Evolutionary conservation across 1,140 invertebrate genomes (phyloP).

Genomic region (Saccostrea echinata): DNA sequence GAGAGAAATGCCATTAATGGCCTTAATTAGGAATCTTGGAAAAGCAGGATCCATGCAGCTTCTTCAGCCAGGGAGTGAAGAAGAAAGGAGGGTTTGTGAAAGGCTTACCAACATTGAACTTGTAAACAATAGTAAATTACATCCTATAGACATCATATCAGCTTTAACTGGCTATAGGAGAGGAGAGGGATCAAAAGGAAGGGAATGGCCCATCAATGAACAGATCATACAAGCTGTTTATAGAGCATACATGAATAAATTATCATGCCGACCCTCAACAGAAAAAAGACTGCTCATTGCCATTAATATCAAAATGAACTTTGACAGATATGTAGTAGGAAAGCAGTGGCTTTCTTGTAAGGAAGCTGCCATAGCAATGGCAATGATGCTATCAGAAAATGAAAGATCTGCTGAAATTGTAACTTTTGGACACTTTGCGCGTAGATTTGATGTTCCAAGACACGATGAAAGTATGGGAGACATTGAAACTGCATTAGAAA

Average conservation of each 20-base stretch:
- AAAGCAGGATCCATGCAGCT: background rate
- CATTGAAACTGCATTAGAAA: background rate
- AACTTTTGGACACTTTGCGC: background rate
- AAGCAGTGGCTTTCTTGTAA: background rate
- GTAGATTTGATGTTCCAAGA: background rate
- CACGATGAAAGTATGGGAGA: background rate
- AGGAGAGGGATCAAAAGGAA: background rate
- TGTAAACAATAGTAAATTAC: background rate
- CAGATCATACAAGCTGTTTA: background rate
- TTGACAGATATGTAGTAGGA: background rate
- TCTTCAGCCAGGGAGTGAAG: background rate
- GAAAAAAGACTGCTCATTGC: background rate
- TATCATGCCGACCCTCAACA: background rate
- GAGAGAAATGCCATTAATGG: constrained; percentile 6
- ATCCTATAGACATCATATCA: background rate
- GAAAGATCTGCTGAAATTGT: background rate
- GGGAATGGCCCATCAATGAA: background rate
- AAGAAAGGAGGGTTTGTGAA: background rate
- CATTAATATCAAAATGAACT: constrained; percentile 1
- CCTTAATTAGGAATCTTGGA: constrained; percentile 8
- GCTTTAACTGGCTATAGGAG: background rate
- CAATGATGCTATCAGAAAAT: background rate
- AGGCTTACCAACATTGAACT: background rate
- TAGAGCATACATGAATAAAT: background rate
- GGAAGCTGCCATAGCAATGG: background rate